phyloP scores from a whole-genome alignment of 2,113 vertebrate genomes.

The Panurus biarmicus region DNA sequence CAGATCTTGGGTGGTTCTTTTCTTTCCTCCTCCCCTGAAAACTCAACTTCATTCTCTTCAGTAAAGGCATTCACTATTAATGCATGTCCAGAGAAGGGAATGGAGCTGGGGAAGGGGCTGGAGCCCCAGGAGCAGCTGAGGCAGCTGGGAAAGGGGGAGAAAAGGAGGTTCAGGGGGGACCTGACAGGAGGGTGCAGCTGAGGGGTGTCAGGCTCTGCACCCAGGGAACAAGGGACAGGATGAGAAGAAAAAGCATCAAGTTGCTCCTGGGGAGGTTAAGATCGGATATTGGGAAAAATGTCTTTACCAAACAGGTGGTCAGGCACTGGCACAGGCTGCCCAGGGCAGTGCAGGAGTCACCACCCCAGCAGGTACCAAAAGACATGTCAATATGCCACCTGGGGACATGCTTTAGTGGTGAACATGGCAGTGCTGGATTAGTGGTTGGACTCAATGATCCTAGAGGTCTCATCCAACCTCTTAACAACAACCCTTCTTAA shows the following conservation, averaged over 20 bases:
- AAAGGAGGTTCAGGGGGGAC: neutral
- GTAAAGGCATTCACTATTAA: neutral
- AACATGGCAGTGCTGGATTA: neutral
- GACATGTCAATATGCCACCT: neutral
- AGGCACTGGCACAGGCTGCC: neutral
- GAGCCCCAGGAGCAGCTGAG: neutral
- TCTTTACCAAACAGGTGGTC: neutral
- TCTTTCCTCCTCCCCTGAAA: neutral
- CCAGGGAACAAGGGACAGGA: neutral
- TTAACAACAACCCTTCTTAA: neutral
- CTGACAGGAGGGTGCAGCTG: accelerated
- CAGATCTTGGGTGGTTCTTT: neutral
- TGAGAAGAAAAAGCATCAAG: neutral
- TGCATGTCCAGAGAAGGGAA: neutral
- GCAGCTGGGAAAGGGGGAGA: neutral
- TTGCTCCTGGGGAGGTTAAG: neutral
- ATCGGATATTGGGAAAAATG: neutral
- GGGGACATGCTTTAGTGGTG: neutral
- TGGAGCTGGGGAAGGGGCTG: neutral
- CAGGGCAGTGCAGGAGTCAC: neutral
- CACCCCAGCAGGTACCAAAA: neutral
- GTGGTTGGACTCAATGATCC: neutral
- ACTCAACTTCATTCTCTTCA: neutral
- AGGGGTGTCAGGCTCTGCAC: accelerated
- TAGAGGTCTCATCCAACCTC: neutral